Conservation (phyloP, 2,113 vertebrate species). For the Rhagologus leucostigma region DNA sequence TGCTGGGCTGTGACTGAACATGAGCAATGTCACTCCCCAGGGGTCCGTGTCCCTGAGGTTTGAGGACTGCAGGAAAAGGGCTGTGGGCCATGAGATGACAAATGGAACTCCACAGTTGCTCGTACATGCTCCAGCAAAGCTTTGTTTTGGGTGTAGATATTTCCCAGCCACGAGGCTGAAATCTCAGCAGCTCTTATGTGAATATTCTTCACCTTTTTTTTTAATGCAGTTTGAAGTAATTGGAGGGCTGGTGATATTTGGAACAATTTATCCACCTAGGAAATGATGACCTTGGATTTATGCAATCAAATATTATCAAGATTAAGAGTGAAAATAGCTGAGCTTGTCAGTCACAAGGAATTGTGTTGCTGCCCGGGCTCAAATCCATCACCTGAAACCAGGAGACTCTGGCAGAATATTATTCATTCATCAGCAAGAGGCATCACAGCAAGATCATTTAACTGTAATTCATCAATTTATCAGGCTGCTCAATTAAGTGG, state of each 20-base stretch:
- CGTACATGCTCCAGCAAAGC: background rate
- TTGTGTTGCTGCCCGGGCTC: conserved; percentile 3
- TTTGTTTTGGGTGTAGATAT: background rate
- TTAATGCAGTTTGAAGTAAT: background rate
- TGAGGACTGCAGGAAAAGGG: background rate
- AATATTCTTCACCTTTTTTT: background rate
- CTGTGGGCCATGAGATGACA: background rate
- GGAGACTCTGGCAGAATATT: background rate
- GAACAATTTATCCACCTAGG: background rate
- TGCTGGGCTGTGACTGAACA: background rate
- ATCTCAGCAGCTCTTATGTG: background rate
- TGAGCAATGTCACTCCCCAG: background rate
- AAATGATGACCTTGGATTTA: conserved; percentile 35
- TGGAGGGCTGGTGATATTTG: background rate
- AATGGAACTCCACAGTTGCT: background rate
- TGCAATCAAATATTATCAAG: conserved; percentile 24
- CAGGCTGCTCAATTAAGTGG: background rate
- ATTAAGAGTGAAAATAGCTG: conserved; percentile 33
- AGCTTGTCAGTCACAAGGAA: conserved; percentile 17
- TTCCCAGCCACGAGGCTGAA: background rate
- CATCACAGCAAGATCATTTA: conserved; percentile 25
- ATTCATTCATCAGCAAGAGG: conserved; percentile 24
- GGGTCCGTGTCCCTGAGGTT: background rate
- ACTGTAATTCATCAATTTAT: conserved; percentile 37
- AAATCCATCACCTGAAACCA: conserved; percentile 41